A percentile compares a stretch with the other conserved stretches of the same genome.
Conservation (phyloP, 2,113 vertebrate genomes). For the Gymnogyps californianus region DNA sequence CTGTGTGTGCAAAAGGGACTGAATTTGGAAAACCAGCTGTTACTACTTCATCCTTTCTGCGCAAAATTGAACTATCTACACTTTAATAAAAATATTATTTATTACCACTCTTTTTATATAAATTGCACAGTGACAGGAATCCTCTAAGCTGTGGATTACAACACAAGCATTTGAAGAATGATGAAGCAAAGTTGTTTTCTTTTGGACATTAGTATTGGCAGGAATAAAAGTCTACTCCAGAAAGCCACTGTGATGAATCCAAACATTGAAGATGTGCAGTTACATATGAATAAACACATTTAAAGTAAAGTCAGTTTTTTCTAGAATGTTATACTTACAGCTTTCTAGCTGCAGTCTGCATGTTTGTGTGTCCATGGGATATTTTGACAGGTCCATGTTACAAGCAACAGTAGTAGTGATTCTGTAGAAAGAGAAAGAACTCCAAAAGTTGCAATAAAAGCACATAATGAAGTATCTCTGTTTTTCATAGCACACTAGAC, state of each 20-base stretch:
- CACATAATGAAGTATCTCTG: neutral
- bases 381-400: conserved; percentile 83
- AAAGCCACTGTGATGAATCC: neutral
- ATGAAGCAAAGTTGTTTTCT: neutral
- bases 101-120: neutral
- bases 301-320: neutral
- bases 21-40: neutral
- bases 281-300: neutral
- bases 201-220: neutral
- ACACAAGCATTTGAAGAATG: neutral
- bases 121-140: neutral
- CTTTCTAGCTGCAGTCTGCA: conserved; percentile 80
- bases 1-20: neutral
- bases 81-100: neutral
- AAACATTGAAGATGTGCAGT: neutral
- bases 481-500: neutral
- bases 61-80: neutral
- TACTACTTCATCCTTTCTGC: neutral
- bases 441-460: neutral
- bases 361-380: conserved; percentile 81
- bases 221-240: neutral
- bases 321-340: conserved; percentile 70
- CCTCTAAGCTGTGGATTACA: neutral
- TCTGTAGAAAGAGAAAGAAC: conserved; percentile 46
- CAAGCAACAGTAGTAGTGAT: conserved; percentile 81